A percentile compares a stretch with the other conserved stretches of the same genome.
These are phyloP conservation scores for Crenuchus spilurus DNA, from an alignment of 2,797 vertebrate species.

Conservation along the genomic window DNA sequence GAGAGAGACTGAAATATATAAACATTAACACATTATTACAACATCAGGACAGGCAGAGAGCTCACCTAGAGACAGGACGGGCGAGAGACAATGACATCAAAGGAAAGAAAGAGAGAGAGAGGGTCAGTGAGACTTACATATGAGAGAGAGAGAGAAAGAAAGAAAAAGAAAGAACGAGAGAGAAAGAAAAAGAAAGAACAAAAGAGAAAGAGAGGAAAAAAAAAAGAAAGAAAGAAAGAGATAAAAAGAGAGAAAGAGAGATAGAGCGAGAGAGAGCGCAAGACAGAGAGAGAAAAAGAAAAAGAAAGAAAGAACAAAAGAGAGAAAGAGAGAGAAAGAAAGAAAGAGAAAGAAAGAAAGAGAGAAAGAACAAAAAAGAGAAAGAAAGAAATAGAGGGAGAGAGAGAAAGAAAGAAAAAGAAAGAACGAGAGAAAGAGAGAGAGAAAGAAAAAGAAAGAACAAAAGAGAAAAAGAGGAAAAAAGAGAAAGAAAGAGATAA, in stretches of 20 bases:
- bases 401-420: slow-evolving; percentile 38
- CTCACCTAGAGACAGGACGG: slow-evolving; percentile 17
- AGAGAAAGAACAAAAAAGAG: slow-evolving; percentile 46
- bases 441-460: slow-evolving; percentile 38
- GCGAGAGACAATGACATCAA: slow-evolving; percentile 7
- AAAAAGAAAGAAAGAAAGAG: background rate
- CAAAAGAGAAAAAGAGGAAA: background rate
- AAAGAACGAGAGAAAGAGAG: slow-evolving; percentile 7
- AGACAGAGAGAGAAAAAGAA: slow-evolving; percentile 28
- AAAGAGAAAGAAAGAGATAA: too few relatives aligned
- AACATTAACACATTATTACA: slow-evolving; percentile 23
- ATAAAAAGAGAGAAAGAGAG: background rate
- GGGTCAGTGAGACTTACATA: background rate
- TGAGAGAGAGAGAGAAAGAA: too few relatives aligned
- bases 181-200: background rate
- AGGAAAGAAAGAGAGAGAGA: background rate
- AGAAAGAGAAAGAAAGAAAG: slow-evolving; percentile 27
- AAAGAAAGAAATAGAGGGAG: background rate
- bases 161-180: background rate
- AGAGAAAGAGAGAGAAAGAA: background rate
- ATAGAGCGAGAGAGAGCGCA: slow-evolving; percentile 39
- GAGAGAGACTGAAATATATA: slow-evolving; percentile 4
- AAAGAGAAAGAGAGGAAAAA: background rate
- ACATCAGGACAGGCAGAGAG: background rate
- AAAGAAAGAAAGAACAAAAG: slow-evolving; percentile 3